phyloP scores from a whole-genome alignment of 2,888 invertebrate genomes.

The Melitaea athalia region DNA sequence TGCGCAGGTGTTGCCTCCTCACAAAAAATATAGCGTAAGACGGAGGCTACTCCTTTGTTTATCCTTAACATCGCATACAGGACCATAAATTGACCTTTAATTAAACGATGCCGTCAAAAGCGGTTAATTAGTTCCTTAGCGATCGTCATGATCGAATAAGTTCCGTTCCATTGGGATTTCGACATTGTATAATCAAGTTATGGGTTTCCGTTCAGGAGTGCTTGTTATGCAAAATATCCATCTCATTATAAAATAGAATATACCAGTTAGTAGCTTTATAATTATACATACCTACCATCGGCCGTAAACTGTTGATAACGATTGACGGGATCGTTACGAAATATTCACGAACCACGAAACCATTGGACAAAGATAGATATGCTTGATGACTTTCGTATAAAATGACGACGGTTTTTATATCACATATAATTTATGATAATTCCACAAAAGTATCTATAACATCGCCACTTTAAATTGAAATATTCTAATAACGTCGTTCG shows the following conservation, averaged over 20 bases:
- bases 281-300: slow-evolving; percentile 8
- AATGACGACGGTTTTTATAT: slow-evolving; percentile 12
- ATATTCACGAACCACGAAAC: background rate
- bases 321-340: slow-evolving; percentile 25
- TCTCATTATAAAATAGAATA: slow-evolving; percentile 1
- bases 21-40: slow-evolving; percentile 77
- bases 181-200: background rate
- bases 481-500: slow-evolving; percentile 10
- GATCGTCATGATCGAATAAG: slow-evolving; percentile 25
- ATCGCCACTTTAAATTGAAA: slow-evolving; percentile 11
- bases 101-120: slow-evolving; percentile 46
- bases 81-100: slow-evolving; percentile 61
- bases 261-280: slow-evolving; percentile 20
- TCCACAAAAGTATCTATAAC: background rate
- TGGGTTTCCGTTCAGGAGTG: background rate
- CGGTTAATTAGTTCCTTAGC: slow-evolving; percentile 35
- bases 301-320: slow-evolving; percentile 33
- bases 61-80: slow-evolving; percentile 53
- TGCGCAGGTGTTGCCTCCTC: slow-evolving; percentile 74
- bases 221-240: slow-evolving; percentile 11
- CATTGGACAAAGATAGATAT: slow-evolving; percentile 1
- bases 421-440: slow-evolving; percentile 11
- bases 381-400: slow-evolving; percentile 9
- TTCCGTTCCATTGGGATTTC: slow-evolving; percentile 9
- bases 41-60: slow-evolving; percentile 69